Base-by-base conservation (phyloP, 2,888 invertebrate genomes). In the Rhaphigaster nebulosa region DNA sequence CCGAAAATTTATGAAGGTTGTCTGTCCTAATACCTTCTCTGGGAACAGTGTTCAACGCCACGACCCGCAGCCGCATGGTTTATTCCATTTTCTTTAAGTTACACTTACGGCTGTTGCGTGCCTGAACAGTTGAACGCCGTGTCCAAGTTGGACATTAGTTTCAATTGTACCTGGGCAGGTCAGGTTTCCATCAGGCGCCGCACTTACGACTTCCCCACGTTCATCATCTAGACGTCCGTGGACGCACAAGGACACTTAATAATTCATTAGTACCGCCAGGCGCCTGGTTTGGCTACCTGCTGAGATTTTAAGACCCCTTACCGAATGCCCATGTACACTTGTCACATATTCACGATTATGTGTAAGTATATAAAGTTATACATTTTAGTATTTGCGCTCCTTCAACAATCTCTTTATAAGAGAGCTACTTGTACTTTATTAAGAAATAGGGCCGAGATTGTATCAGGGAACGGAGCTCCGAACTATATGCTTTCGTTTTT, bases 251-350 rank as follows among this genome's bases (percentile, higher is more conserved):
- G 84, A 84, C 84, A 84, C 45, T 41, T 45, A 41, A 84, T 84
- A 84, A 45, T 84, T 84, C 84, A 84, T 84, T 84, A 84, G 84
- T 26, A 84, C 26, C 41, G 84, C 23, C 8, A 10, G 41, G 84
- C 23, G 84, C 45, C 45, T 26, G 26, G 41, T 84, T 45, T n/a
- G 23, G 45, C 84, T 84, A 84, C 41, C 84, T 84, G 45, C 84
- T 84, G 34, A 26, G 70, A 38, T 70, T 38, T 20, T 70, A 34
- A 70, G 20, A 70, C 34, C 70, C 38, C 34, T 70, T 34, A 20
- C 70, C 70, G 65, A 29, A 65, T 65, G 65, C 12, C 12, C 13
- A 65, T n/a, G 20, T 34, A 1, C 34, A 70, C 18, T 70, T 8
- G 70, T 34, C 34, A 34, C 29, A 65, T 34, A 65, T 70, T 34